These are phyloP conservation scores for Keiferia lycopersicella DNA, from an alignment of 2,888 invertebrate species.

Conservation along the genomic window DNA sequence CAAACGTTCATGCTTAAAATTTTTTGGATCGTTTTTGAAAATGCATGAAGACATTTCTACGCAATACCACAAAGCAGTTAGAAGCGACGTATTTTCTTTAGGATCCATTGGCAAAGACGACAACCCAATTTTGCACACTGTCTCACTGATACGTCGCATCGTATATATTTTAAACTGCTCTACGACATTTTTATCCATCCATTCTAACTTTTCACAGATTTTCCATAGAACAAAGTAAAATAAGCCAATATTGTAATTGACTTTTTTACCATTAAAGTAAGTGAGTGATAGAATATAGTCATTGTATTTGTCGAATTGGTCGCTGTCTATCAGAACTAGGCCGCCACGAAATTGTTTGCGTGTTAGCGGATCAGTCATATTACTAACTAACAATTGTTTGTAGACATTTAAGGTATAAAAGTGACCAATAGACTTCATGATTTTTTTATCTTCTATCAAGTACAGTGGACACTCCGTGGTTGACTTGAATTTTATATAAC, in stretches of 20 bases:
- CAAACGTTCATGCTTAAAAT: conserved; percentile 45
- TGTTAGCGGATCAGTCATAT: conserved; percentile 48
- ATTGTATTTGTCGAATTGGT: conserved; percentile 52
- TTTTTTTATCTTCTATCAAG: conserved; percentile 44
- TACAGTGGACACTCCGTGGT: conserved; percentile 50
- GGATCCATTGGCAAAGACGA: conserved; percentile 51
- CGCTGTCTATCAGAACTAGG: conserved; percentile 45
- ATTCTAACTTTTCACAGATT: conserved; percentile 50
- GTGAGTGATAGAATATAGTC: conserved; percentile 53
- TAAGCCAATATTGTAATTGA: conserved; percentile 48
- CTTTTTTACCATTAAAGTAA: conserved; percentile 49
- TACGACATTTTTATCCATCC: conserved; percentile 54
- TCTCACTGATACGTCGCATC: conserved; percentile 45
- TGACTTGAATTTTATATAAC: conserved; percentile 47
- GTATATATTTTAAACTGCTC: conserved; percentile 47
- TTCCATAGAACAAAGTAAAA: conserved; percentile 54
- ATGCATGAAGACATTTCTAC: conserved; percentile 35
- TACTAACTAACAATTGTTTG: conserved; percentile 43
- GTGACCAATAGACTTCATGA: conserved; percentile 51
- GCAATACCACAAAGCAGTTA: conserved; percentile 48
- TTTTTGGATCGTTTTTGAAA: conserved; percentile 45
- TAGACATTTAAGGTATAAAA: conserved; percentile 53
- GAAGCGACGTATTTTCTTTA: conserved; percentile 38
- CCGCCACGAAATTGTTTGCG: conserved; percentile 48
- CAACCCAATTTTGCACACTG: conserved; percentile 47